Evolutionary conservation across 2,888 invertebrate species (phyloP), one percentile per base, ranked within the genome.

Genomic region (Sphaeridia pumilis): DNA sequence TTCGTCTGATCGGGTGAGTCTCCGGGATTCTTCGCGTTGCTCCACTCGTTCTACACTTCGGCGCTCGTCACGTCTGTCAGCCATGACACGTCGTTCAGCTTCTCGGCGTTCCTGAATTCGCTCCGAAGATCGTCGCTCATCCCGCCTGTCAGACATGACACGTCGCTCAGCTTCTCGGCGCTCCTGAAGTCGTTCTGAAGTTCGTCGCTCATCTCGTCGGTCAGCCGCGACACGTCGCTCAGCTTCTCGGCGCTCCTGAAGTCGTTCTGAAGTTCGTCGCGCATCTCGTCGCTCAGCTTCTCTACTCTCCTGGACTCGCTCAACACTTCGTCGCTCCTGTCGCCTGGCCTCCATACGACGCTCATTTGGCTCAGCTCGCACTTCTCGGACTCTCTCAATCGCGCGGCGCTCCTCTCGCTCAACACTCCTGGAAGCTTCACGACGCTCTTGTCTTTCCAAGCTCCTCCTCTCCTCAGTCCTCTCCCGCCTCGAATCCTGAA

Each of bases 1-100:
- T 28, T 54, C 41, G 28, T 52, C 55, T 12, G 47, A 48, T 25
- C 52, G 52, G 10, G 42, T 49, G 25, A 36, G 26, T 48, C 52
- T 36, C 31, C 52, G 27, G 22, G 12, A 36, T 38, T 54, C 51
- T 42, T 44, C 42, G 17, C 51, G 42, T 2, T 17, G 31, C 1
- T 48, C 26, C 1, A 44, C 53, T 12, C 49, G 41, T 44, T 28
- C 20, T 14, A 17, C 22, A 50, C 44, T 34, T 38, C 44, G 2
- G 20, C 31, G 3, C 21, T 7, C 4, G 21, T n/a, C n/a, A n/a
- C n/a, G n/a, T n/a, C n/a, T n/a, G n/a, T n/a, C n/a, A n/a, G n/a
- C n/a, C 21, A 20, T 5, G 12, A 27, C 28, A 14, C 46, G 26
- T 10, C 27, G 17, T 10, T 3, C 5, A 31, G 7, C 31, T 14